Percentiles rank a stretch among this genome's conserved stretches.
These are phyloP conservation scores for Eueremaeus valkanovi DNA, from an alignment of 2,888 invertebrate genomes.

Conservation along the genomic window DNA sequence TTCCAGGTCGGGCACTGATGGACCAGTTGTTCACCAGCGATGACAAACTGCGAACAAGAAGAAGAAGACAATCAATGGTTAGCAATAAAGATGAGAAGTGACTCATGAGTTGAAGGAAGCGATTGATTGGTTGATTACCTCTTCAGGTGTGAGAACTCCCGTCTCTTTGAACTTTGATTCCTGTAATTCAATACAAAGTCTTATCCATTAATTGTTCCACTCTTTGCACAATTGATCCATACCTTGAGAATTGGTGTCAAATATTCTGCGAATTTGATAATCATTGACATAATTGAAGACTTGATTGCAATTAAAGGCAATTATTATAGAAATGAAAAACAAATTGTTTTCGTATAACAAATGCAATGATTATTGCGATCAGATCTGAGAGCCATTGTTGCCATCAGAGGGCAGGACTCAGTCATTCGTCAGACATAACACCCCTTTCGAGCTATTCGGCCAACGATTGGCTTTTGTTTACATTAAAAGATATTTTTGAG, in stretches of 20 bases:
- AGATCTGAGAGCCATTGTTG: too few relatives aligned
- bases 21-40: slow-evolving; percentile 95
- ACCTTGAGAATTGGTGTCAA: slow-evolving; percentile 94
- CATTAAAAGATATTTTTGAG: not conserved
- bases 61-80: slow-evolving; percentile 17
- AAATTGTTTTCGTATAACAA: too few relatives aligned
- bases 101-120: slow-evolving; percentile 39
- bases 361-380: too few relatives aligned
- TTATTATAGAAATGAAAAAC: not conserved
- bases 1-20: slow-evolving; percentile 99
- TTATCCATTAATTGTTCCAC: not conserved
- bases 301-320: not conserved
- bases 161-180: slow-evolving; percentile 96
- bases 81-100: slow-evolving; percentile 20
- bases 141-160: slow-evolving; percentile 96
- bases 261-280: slow-evolving; percentile 91
- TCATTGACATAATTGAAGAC: slow-evolving; percentile 52
- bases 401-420: too few relatives aligned
- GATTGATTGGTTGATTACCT: slow-evolving; percentile 55
- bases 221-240: slow-evolving; percentile 48
- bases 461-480: too few relatives aligned
- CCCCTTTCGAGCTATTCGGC: too few relatives aligned
- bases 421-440: too few relatives aligned
- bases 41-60: slow-evolving; percentile 67
- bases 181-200: slow-evolving; percentile 56